Conservation (phyloP, 2,113 vertebrate species). For the Chloroceryle aenea region DNA sequence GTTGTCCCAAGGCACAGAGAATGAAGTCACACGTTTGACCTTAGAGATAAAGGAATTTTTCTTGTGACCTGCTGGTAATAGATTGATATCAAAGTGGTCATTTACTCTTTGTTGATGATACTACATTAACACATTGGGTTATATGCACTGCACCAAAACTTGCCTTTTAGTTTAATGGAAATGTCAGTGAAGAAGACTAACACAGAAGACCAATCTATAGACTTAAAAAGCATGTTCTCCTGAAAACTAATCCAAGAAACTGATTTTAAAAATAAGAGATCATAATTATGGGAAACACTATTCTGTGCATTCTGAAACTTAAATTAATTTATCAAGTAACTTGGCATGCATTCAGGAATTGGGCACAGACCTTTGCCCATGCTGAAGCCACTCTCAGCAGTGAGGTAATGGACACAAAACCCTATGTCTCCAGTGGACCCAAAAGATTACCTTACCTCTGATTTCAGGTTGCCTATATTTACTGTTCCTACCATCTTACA, state of each 20-base stretch:
- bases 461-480: neutral
- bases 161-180: neutral
- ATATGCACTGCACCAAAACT: neutral
- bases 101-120: neutral
- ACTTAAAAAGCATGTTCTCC: neutral
- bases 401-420: neutral
- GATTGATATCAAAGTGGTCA: neutral
- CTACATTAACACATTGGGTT: neutral
- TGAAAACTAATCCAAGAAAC: neutral
- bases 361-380: neutral
- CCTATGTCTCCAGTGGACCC: neutral
- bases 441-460: neutral
- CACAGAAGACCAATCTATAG: neutral
- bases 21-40: neutral
- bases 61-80: neutral
- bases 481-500: neutral
- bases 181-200: neutral
- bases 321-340: neutral
- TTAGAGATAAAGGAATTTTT: conserved; percentile 10
- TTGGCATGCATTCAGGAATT: neutral
- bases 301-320: neutral
- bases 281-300: neutral
- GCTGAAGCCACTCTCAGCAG: neutral
- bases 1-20: neutral
- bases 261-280: neutral